These are phyloP conservation scores for Marisa cornuarietis DNA, from an alignment of 1,140 invertebrate species.

Conservation along the genomic window DNA sequence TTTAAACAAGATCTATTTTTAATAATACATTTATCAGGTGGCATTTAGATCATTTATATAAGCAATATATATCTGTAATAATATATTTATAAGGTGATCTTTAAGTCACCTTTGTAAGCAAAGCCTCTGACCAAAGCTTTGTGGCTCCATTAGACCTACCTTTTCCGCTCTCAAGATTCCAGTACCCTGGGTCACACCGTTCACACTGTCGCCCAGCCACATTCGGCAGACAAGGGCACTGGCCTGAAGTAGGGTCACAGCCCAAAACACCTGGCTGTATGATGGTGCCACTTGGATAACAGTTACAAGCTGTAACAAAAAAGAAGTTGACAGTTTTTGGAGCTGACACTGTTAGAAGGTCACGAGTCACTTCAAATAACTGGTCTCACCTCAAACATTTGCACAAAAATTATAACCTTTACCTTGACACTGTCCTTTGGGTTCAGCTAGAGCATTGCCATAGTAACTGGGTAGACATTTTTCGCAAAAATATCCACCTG, in stretches of 20 bases:
- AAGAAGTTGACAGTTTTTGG: too few relatives aligned
- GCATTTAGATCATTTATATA: too few relatives aligned
- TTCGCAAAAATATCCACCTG: conserved; percentile 84
- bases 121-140: background rate
- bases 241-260: conserved; percentile 69
- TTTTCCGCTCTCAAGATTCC: conserved; percentile 59
- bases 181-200: conserved; percentile 76
- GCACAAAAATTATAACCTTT: conserved; percentile 15
- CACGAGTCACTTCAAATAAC: too few relatives aligned
- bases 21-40: too few relatives aligned
- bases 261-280: conserved; percentile 52
- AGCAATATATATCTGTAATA: too few relatives aligned
- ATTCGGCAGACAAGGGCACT: conserved; percentile 88
- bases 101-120: background rate
- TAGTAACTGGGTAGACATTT: conserved; percentile 83
- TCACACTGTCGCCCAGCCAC: conserved; percentile 91
- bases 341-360: too few relatives aligned
- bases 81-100: background rate
- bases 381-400: too few relatives aligned
- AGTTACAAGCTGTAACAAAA: conserved; percentile 75
- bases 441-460: conserved; percentile 75
- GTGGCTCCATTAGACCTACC: conserved; percentile 36
- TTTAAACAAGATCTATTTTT: too few relatives aligned
- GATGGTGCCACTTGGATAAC: conserved; percentile 81
- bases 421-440: conserved; percentile 88